Evolutionary conservation across 2,888 invertebrate genomes (phyloP).

Genomic region (Craniophora ligustri): DNA sequence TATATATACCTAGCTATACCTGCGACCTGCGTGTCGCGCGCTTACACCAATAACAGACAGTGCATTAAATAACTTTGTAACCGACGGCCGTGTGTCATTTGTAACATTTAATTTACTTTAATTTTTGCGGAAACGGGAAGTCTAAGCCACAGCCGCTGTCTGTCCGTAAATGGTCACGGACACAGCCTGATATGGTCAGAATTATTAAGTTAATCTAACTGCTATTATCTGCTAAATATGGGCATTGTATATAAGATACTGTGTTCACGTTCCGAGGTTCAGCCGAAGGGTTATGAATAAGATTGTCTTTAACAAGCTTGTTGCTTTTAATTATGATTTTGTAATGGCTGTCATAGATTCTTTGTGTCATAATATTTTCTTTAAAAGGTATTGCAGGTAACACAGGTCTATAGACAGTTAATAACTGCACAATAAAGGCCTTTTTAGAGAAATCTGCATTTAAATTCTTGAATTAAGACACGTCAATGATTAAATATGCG

Average conservation of each 20-base stretch:
- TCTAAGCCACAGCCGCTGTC: conserved; percentile 17
- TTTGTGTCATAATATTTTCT: conserved; percentile 34
- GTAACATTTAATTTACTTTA: conserved; percentile 1
- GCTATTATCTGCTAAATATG: conserved; percentile 48
- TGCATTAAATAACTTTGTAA: too few relatives aligned
- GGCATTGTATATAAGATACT: conserved; percentile 48
- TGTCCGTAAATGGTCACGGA: conserved; percentile 37
- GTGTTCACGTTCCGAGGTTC: conserved; percentile 34
- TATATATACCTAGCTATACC: too few relatives aligned
- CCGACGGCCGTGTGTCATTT: too few relatives aligned
- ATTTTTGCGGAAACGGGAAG: conserved; percentile 55
- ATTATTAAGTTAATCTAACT: conserved; percentile 52
- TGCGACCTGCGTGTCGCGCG: too few relatives aligned
- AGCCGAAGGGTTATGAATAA: conserved; percentile 34
- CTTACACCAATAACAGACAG: too few relatives aligned
- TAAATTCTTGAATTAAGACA: too few relatives aligned
- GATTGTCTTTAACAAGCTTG: conserved; percentile 23
- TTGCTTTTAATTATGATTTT: conserved; percentile 28
- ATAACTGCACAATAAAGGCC: conserved; percentile 10
- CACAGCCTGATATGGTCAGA: conserved; percentile 33
- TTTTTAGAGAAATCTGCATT: not conserved
- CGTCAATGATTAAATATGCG: too few relatives aligned
- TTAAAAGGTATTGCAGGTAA: conserved; percentile 19
- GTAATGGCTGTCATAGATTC: conserved; percentile 6
- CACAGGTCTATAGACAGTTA: conserved; percentile 11